phyloP scores from a whole-genome alignment of 1,140 invertebrate genomes.

The Carposina sasakii region DNA sequence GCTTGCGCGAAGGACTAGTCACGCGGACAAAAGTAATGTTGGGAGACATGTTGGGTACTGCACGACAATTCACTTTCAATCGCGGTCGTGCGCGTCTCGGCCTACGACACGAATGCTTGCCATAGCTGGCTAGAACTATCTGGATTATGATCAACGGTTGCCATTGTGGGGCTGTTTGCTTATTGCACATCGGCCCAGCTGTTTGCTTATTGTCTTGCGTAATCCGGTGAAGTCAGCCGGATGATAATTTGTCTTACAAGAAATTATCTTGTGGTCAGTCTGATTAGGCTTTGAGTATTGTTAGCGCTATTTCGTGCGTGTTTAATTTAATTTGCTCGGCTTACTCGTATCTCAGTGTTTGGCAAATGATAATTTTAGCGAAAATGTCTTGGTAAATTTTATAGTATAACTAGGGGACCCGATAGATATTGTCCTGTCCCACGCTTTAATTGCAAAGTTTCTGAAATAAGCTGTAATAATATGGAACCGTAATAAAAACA shows the following conservation, averaged over 20 bases:
- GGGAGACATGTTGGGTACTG: conserved; percentile 39
- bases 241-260: conserved; percentile 51
- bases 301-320: conserved; percentile 48
- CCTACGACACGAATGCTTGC: conserved; percentile 45
- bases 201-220: conserved; percentile 56
- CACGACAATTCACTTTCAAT: conserved; percentile 64
- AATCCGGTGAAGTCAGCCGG: conserved; percentile 50
- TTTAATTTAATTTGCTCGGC: conserved; percentile 52
- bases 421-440: too few species aligned
- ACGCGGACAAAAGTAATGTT: conserved; percentile 35
- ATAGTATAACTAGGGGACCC: too few species aligned
- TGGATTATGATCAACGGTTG: conserved; percentile 58
- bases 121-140: conserved; percentile 51
- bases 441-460: too few species aligned
- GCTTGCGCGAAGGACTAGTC: conserved; percentile 48
- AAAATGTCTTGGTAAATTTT: too few species aligned
- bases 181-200: conserved; percentile 42
- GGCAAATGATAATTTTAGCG: too few species aligned
- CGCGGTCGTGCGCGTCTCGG: conserved; percentile 51
- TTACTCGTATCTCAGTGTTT: too few species aligned
- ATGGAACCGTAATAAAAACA: too few species aligned
- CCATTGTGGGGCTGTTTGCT: conserved; percentile 43
- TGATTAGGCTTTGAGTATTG: conserved; percentile 46
- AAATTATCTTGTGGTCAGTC: conserved; percentile 1
- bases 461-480: too few species aligned